These are phyloP conservation scores for Epicampocera succincta DNA, from an alignment of 2,888 invertebrate species.

Conservation along the genomic window DNA sequence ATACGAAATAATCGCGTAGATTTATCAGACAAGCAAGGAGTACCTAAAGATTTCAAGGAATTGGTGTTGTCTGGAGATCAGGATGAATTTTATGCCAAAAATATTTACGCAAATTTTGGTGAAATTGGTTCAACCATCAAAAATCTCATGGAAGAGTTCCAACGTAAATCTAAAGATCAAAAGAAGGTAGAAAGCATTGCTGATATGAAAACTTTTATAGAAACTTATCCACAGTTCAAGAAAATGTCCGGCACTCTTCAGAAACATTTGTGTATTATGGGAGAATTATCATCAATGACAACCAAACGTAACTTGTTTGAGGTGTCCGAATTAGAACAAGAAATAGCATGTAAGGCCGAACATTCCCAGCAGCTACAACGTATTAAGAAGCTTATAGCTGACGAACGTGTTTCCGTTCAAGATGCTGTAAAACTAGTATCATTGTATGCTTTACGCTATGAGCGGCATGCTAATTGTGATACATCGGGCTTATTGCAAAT, in stretches of 20 bases:
- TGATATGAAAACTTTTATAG: constrained; percentile 99
- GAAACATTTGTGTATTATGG: constrained; percentile 98
- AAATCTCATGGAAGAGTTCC: constrained; percentile 98
- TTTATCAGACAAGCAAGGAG: constrained; percentile 91
- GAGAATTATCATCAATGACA: constrained; percentile 94
- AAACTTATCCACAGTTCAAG: constrained; percentile 98
- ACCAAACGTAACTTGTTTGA: constrained; percentile 90
- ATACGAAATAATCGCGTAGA: constrained; percentile 97
- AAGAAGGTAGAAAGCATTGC: constrained; percentile 98
- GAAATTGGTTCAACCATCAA: constrained; percentile 99
- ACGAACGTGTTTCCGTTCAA: constrained; percentile 87
- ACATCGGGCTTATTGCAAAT: constrained; percentile 88
- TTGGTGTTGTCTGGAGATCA: constrained; percentile 97
- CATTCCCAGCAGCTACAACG: constrained; percentile 90
- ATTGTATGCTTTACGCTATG: constrained; percentile 96
- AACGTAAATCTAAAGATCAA: constrained; percentile 96
- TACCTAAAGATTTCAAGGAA: constrained; percentile 94
- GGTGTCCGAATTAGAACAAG: constrained; percentile 96
- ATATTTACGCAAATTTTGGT: constrained; percentile 97
- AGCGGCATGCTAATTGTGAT: constrained; percentile 93
- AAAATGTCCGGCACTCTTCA: constrained; percentile 97
- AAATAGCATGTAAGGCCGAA: constrained; percentile 93
- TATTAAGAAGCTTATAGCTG: constrained; percentile 89
- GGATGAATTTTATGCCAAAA: constrained; percentile 98
- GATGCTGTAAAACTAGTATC: constrained; percentile 95